Evolutionary conservation across 2,113 vertebrate genomes (phyloP).

Genomic region (Clarias gariepinus): DNA sequence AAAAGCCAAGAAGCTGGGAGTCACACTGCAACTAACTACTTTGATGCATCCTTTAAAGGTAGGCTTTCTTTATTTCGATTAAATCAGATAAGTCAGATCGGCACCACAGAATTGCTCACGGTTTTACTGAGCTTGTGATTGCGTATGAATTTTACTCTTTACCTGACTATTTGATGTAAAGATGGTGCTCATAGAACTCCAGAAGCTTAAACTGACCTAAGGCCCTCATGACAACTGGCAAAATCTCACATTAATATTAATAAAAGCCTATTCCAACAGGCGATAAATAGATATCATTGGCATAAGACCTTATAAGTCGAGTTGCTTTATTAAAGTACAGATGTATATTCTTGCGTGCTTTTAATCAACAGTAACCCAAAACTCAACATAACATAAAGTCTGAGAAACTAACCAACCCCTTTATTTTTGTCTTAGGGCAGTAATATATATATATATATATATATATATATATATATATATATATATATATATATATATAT

Average conservation of each 20-base stretch:
- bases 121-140: background rate
- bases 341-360: background rate
- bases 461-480: no score
- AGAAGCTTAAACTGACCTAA: background rate
- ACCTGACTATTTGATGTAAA: background rate
- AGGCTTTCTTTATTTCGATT: conserved; percentile 28
- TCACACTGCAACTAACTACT: conserved; percentile 16
- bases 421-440: background rate
- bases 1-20: conserved; percentile 32
- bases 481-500: no score
- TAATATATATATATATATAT: no score
- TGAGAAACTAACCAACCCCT: background rate
- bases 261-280: background rate
- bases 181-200: background rate
- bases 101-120: background rate
- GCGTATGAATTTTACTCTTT: background rate
- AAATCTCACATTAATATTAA: background rate
- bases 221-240: no score
- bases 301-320: background rate
- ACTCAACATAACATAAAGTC: background rate
- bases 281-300: background rate
- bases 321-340: background rate
- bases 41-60: conserved; percentile 59
- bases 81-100: background rate
- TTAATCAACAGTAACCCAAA: background rate